Conservation (phyloP, 2,797 vertebrate species). For the Momotus momota region DNA sequence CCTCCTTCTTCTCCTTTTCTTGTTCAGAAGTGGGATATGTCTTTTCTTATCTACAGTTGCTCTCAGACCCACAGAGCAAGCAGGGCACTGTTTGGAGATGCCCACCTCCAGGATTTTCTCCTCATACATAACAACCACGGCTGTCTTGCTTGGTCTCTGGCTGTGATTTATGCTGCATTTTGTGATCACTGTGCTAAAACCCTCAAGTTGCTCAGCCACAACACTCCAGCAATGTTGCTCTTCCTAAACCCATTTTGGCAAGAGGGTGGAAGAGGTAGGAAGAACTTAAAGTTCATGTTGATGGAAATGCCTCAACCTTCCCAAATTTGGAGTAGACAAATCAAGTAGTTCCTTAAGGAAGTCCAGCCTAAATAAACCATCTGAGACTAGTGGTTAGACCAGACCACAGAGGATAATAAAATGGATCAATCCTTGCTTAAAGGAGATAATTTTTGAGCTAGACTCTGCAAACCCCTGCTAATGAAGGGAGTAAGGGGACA, state of each 20-base stretch:
- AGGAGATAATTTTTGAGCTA: no score
- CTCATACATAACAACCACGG: background rate
- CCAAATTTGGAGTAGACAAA: background rate
- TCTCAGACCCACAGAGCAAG: background rate
- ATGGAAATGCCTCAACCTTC: background rate
- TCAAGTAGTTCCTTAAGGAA: no score
- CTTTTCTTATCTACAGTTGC: background rate
- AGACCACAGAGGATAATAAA: no score
- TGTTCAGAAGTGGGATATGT: background rate
- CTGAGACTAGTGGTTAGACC: no score
- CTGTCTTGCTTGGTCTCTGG: background rate
- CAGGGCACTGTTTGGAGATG: background rate
- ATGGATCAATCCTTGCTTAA: no score
- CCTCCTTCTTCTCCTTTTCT: background rate
- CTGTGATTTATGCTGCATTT: background rate
- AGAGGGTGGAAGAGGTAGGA: background rate
- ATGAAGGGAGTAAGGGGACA: no score
- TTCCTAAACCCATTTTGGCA: background rate
- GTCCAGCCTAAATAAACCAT: no score
- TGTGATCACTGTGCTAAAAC: fast-evolving
- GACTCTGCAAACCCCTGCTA: no score
- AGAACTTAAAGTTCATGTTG: background rate
- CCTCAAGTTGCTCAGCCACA: background rate
- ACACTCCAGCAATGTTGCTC: background rate
- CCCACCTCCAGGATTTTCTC: background rate